Conservation (phyloP, 2,113 vertebrate genomes). For the Tragelaphus strepsiceros region DNA sequence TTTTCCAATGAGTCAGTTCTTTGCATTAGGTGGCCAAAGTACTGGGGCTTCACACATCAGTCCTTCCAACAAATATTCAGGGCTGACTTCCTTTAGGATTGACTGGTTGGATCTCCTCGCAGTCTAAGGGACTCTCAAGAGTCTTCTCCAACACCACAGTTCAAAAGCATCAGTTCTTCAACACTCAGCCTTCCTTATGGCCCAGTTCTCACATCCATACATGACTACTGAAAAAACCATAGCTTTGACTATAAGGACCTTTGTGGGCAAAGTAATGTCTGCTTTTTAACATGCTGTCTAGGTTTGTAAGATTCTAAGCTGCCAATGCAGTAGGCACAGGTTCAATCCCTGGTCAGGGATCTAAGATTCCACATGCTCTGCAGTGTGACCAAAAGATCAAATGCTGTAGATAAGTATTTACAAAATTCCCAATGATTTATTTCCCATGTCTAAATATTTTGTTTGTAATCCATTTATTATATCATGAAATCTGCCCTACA, state of each 20-base stretch:
- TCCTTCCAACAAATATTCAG: background rate
- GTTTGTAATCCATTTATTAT: background rate
- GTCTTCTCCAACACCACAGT: background rate
- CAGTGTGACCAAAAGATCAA: background rate
- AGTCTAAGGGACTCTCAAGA: background rate
- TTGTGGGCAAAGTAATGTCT: background rate
- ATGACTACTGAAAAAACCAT: background rate
- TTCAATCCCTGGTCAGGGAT: background rate
- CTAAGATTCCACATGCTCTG: background rate
- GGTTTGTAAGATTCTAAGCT: background rate
- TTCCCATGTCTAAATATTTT: background rate
- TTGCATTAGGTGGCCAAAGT: background rate
- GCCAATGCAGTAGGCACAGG: fast-evolving
- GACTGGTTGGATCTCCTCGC: background rate
- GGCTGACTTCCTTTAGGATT: background rate
- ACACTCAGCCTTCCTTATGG: background rate
- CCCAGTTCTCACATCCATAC: background rate
- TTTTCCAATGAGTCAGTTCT: background rate
- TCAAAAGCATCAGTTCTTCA: background rate
- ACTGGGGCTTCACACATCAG: background rate
- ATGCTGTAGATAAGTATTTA: background rate
- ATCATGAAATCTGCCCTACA: background rate
- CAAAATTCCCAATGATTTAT: background rate
- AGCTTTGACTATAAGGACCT: background rate
- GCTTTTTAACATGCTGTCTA: background rate